Base-by-base conservation (phyloP, 2,888 invertebrate species). In the Junonia oenone region DNA sequence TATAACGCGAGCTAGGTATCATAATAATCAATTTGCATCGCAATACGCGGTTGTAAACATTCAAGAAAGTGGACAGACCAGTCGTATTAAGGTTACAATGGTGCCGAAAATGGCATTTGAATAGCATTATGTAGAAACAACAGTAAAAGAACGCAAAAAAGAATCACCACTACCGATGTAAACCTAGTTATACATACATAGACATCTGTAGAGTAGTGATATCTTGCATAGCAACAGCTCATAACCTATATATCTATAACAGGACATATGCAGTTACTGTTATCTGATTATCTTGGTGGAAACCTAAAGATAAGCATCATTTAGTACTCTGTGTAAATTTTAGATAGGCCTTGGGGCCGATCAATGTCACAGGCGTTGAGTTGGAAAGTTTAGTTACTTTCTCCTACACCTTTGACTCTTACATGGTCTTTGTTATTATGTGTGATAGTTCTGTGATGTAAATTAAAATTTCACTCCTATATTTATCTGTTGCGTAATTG, bases 181-280 rank as follows among this genome's bases (percentile, higher is more conserved):
- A 47, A 47, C 45, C 45, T 56, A 45, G 54, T 14, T 56, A 29
- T 38, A 56, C 14, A 47, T 56, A 55, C 56, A 43, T 61, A 43
- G 49, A 53, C 38, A 49, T 45, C 51, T 59, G 61, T 62, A 59
- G 47, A 62, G 55, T 61, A 62, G 55, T 61, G 63, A 60, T 70
- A 76, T 77, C 79, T 83, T 73, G 81, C 87, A 81, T 86, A 82
- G 86, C 81, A 87, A 87, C 86, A 83, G 78, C 76, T 68, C 65
- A 73, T 85, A 83, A 82, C 81, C 82, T 83, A 81, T 77, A 68
- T 67, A 40, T 40, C 69, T 77, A 74, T 80, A 75, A 56, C 56
- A 73, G 74, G 72, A 72, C 72, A 72, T 72, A 73, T 68, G 72
- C 49, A 62, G 61, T 49, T 57, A 58, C 46, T 61, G 72, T 73